Conservation (phyloP, 2,113 vertebrate species). For the Riparia riparia region DNA sequence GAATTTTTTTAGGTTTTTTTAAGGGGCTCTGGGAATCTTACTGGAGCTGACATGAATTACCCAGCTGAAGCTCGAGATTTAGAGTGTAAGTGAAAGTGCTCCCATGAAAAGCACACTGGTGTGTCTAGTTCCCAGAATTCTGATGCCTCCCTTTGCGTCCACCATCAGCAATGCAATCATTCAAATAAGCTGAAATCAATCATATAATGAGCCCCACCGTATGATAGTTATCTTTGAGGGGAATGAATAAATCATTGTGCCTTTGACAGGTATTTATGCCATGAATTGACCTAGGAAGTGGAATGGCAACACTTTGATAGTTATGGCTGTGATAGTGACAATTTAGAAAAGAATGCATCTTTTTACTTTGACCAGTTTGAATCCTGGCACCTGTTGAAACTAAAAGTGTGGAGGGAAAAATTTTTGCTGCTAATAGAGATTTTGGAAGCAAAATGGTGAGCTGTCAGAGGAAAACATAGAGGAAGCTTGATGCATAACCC, state of each 20-base stretch:
- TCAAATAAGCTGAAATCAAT: constrained; percentile 81
- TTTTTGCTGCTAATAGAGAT: constrained; percentile 25
- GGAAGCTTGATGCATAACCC: neutral
- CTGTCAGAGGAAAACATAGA: constrained; percentile 36
- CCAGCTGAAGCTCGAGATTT: neutral
- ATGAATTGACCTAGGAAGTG: constrained; percentile 66
- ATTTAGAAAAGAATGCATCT: constrained; percentile 72
- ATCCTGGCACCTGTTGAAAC: constrained; percentile 79
- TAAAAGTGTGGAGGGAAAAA: constrained; percentile 61
- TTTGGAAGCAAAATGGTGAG: constrained; percentile 60
- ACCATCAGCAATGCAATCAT: constrained; percentile 68
- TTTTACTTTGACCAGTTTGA: constrained; percentile 68
- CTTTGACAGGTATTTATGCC: constrained; percentile 61
- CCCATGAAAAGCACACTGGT: constrained; percentile 58
- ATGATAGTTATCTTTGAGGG: constrained; percentile 73
- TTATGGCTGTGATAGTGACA: constrained; percentile 54
- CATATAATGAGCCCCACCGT: constrained; percentile 79
- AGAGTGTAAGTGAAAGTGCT: constrained; percentile 23
- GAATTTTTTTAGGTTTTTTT: neutral
- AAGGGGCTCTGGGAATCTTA: neutral
- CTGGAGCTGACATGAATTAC: neutral
- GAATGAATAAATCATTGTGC: constrained; percentile 83
- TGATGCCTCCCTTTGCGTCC: constrained; percentile 45
- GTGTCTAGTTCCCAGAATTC: constrained; percentile 77
- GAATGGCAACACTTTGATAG: constrained; percentile 67